Percentiles rank a stretch among this genome's conserved stretches.
phyloP scores from a whole-genome alignment of 92 coral and sea anemone species.

The Heteractis magnifica region DNA sequence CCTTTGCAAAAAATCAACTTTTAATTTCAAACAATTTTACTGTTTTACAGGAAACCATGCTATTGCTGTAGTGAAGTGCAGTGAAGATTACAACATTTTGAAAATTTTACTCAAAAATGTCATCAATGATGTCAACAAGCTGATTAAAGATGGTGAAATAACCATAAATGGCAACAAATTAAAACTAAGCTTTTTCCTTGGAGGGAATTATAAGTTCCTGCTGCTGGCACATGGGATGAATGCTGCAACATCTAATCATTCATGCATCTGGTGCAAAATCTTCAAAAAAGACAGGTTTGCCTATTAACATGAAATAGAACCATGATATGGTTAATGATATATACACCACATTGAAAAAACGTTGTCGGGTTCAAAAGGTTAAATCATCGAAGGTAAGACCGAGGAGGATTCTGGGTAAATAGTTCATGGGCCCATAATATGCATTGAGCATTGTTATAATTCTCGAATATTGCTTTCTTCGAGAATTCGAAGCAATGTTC shows the following conservation, averaged over 20 bases:
- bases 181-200: slow-evolving; percentile 33
- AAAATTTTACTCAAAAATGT: slow-evolving; percentile 39
- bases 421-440: too few species aligned
- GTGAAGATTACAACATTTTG: slow-evolving; percentile 4
- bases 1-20: background rate
- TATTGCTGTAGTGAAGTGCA: slow-evolving; percentile 37
- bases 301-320: too few species aligned
- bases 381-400: too few species aligned
- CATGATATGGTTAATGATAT: too few species aligned
- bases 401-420: too few species aligned
- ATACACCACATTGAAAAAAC: too few species aligned
- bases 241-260: slow-evolving; percentile 30
- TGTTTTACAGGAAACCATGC: slow-evolving; percentile 57
- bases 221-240: slow-evolving; percentile 32
- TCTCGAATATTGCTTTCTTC: too few species aligned
- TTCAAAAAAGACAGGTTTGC: slow-evolving; percentile 37
- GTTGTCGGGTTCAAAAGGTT: too few species aligned
- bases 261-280: slow-evolving; percentile 37
- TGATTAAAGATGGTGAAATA: slow-evolving; percentile 25
- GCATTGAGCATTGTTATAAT: too few species aligned
- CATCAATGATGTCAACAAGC: slow-evolving; percentile 23
- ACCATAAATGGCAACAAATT: slow-evolving; percentile 28
- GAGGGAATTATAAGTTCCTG: slow-evolving; percentile 54
- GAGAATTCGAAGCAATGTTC: too few species aligned
- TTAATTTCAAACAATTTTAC: background rate